phyloP scores from a whole-genome alignment of 2,888 invertebrate species.

The Zootermopsis nevadensis region DNA sequence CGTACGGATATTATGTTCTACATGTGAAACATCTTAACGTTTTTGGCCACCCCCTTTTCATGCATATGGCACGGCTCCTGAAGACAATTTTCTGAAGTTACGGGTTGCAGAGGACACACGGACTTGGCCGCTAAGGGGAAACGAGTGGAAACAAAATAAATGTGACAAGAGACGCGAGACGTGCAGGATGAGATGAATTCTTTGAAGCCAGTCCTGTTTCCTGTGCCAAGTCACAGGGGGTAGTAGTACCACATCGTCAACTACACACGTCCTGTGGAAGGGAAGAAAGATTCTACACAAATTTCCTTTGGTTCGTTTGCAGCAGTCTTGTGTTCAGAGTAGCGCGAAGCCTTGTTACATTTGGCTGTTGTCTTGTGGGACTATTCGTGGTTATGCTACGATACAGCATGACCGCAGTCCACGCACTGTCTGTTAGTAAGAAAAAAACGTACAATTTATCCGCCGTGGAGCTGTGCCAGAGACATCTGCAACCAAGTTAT shows the following conservation, averaged over 20 bases:
- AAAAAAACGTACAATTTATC: neutral
- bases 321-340: neutral
- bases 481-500: neutral
- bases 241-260: neutral
- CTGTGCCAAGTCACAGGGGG: neutral
- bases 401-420: neutral
- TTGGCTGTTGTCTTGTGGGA: slow-evolving; percentile 29
- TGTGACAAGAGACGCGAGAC: slow-evolving; percentile 3
- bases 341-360: slow-evolving; percentile 8
- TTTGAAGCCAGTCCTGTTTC: slow-evolving; percentile 4
- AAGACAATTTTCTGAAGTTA: neutral
- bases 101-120: neutral
- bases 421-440: neutral
- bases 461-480: neutral
- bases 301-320: slow-evolving; percentile 6
- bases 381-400: neutral
- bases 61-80: neutral
- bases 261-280: neutral
- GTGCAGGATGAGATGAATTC: neutral
- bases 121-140: neutral
- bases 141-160: neutral
- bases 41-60: neutral
- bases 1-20: too few species aligned
- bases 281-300: slow-evolving; percentile 12
- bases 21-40: neutral